Evolutionary conservation across 2,797 vertebrate species (phyloP).

Genomic region (Diceros bicornis): DNA sequence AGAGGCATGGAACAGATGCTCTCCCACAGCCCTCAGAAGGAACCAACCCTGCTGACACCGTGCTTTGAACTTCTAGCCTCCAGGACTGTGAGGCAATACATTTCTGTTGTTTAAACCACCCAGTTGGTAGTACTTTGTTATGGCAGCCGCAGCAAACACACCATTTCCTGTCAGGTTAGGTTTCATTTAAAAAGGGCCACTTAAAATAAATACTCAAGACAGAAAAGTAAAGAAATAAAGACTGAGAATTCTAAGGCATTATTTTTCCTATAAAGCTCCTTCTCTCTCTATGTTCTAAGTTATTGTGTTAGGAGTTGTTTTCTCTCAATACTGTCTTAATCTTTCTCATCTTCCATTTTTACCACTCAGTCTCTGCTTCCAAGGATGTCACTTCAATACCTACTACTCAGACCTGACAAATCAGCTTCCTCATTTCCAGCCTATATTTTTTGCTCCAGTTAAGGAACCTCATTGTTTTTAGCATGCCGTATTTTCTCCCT

Average conservation of each 20-base stretch:
- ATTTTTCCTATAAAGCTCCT: background rate
- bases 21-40: no score
- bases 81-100: no score
- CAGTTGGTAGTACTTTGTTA: background rate
- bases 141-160: rapidly evolving
- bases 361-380: background rate
- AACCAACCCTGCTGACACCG: no score
- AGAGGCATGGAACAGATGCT: no score
- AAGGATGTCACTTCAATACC: background rate
- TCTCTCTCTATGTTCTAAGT: background rate
- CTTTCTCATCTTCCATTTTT: constrained; percentile 5
- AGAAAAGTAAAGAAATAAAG: background rate
- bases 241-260: background rate
- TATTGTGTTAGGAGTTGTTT: background rate
- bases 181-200: background rate
- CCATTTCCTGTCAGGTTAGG: background rate
- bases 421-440: background rate
- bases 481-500: background rate
- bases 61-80: no score
- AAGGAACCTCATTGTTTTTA: background rate
- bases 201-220: background rate
- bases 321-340: background rate
- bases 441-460: background rate
- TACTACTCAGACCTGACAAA: background rate
- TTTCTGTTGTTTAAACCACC: no score